phyloP scores from a whole-genome alignment of 2,888 invertebrate genomes.

The Chrysina gloriosa region DNA sequence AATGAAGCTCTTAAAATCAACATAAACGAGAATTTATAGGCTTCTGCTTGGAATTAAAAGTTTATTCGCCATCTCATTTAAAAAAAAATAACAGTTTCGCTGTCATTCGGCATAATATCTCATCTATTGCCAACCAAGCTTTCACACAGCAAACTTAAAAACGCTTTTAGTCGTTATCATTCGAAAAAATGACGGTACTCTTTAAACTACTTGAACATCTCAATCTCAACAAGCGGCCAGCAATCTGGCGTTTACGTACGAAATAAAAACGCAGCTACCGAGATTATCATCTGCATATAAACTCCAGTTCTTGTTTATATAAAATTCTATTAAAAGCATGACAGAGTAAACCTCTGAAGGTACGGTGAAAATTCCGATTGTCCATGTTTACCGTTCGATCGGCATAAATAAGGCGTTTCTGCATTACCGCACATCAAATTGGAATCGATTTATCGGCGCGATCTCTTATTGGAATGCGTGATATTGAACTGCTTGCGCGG shows the following conservation, averaged over 20 bases:
- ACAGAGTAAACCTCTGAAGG: constrained; percentile 15
- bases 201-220: constrained; percentile 19
- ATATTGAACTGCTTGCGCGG: not conserved
- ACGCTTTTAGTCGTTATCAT: constrained; percentile 9
- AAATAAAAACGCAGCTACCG: constrained; percentile 5
- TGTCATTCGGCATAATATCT: not conserved
- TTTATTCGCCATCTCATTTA: not conserved
- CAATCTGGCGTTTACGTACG: constrained; percentile 20
- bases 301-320: constrained; percentile 21
- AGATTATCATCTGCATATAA: constrained; percentile 23
- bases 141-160: constrained; percentile 4
- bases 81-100: not conserved
- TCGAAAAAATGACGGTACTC: not conserved
- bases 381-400: constrained; percentile 12
- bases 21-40: too few relatives aligned
- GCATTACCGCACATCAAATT: constrained; percentile 7
- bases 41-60: not conserved
- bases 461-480: constrained; percentile 17
- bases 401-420: constrained; percentile 7
- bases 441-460: constrained; percentile 5
- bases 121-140: not conserved
- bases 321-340: constrained; percentile 36
- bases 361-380: not conserved
- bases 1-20: too few relatives aligned
- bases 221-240: constrained; percentile 16